Conservation (phyloP, 1,140 invertebrate species). For the Drosophila yakuba region DNA sequence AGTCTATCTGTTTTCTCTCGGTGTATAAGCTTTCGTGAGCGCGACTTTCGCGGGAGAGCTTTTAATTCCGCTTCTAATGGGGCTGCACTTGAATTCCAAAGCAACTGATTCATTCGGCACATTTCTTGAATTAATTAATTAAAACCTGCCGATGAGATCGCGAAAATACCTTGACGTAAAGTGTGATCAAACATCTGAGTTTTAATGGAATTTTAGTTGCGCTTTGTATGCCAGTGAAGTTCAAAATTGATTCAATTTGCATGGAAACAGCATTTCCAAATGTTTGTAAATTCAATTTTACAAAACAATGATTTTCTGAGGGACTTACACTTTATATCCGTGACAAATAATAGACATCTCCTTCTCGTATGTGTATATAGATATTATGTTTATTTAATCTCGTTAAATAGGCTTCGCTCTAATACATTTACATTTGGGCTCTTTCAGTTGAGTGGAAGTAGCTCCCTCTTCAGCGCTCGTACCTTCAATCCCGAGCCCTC, state of each 20-base stretch:
- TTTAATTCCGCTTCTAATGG: constrained; percentile 48
- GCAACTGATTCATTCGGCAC: constrained; percentile 31
- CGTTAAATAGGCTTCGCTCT: constrained; percentile 67
- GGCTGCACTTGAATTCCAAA: constrained; percentile 38
- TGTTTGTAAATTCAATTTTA: not conserved
- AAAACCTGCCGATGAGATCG: constrained; percentile 3
- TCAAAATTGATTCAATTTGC: not conserved
- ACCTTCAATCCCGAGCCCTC: constrained; percentile 9
- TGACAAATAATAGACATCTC: constrained; percentile 10
- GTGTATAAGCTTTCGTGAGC: constrained; percentile 39
- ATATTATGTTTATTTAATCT: constrained; percentile 76
- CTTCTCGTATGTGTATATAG: constrained; percentile 38
- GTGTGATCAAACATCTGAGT: not conserved
- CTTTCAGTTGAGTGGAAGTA: constrained; percentile 18
- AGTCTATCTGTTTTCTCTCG: not conserved
- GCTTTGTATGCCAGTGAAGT: not conserved
- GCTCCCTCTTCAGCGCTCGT: constrained; percentile 3
- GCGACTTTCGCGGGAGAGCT: constrained; percentile 48
- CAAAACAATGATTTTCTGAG: not conserved
- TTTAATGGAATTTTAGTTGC: too few species aligned
- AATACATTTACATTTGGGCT: constrained; percentile 59
- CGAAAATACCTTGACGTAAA: not conserved
- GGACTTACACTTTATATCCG: not conserved
- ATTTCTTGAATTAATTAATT: constrained; percentile 38
- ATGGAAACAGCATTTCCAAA: not conserved